Base-by-base conservation (phyloP, 2,888 invertebrate genomes). In the Oxycera nigricornis region DNA sequence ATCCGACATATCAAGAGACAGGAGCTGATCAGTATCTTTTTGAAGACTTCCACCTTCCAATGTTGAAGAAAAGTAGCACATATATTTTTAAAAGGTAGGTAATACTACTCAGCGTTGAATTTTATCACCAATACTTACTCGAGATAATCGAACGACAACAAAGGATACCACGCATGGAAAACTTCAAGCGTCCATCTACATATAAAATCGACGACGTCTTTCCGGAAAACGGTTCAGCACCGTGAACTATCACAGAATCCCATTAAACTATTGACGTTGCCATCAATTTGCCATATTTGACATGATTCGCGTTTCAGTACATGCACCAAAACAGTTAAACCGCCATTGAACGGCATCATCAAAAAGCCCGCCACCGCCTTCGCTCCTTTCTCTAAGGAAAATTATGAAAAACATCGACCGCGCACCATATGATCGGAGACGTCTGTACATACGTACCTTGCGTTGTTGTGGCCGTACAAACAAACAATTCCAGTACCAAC, bases 351-450 rank as follows among this genome's bases (percentile, higher is more conserved):
- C 55, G 55, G 55, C 70, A 55, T 70, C 70, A 20, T 70, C 70
- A 70, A 70, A 68, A 50, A 70, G 70, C 52, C 55, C 55, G 46
- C 7, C 39, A 35, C 55, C 65, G 65, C 65, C 65, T 65, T 65
- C 65, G 30, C 65, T 41, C 65, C 41, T 41, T 41, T 65, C 46
- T 50, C 46, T 28, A 24, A 28, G 31, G 55, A 52, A 55, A 70
- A 70, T 31, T 52, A 52, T 52, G 55, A 70, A 62, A 70, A 70
- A 70, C 52, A 65, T 65, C 41, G 39, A 65, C 39, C 65, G 65
- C 30, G 41, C 39, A 17, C 9, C 26, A 9, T 30, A 62, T 62
- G 39, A 22, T 17, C 20, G 31, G 11, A 20, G 9, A 28, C 17
- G 17, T 20, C 22, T 17, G 17, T 55, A 55, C 55, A 22, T 55